Evolutionary conservation across 2,113 vertebrate species (phyloP), one percentile per base, ranked within the genome.

Genomic region (Mormyrus iriodes): DNA sequence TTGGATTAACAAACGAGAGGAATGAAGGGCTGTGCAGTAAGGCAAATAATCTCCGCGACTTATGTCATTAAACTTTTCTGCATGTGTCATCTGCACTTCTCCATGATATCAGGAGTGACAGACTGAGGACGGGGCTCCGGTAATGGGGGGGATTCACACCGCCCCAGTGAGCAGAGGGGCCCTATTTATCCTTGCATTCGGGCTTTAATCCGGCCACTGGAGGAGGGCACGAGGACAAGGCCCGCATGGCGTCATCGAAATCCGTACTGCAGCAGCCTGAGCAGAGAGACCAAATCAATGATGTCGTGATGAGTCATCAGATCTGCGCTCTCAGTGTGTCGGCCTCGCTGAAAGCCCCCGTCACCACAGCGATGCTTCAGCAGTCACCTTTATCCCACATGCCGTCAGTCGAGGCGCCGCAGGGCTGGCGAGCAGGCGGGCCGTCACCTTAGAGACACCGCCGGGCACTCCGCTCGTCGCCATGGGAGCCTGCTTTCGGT

Each of bases 241-340:
- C 92, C 92, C 87, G 90, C 90, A 88, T 10, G n/a, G 9, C 76
- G n/a, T 58, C 84, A 53, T 12, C 65, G 31, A 27, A 89, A 91
- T 93, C 88, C 58, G 79, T 52, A 89, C 92, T 88, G 10, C 61
- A 90, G 51, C 89, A 86, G 35, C 53, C 8, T 46, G 84, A 89
- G 92, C 92, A 93, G 94, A 93, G 92, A 94, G 91, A 92, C 91
- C 88, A 19, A 92, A 92, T 90, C 93, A 94, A 91, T 90, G 90
- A 91, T 61, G 89, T 92, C 91, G 88, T 52, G 92, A 94, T 96
- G 95, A 96, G 91, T 95, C 94, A 96, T 94, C 94, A 93, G 79
- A 93, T 93, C 90, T 93, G 88, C 65, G 69, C 53, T 42, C 42
- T 87, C 83, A 19, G 83, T 5, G 39, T 95, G 93, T 92, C 92